These are phyloP conservation scores for Pseudomyrmex concolor DNA, from an alignment of 1,140 invertebrate species.

Conservation along the genomic window DNA sequence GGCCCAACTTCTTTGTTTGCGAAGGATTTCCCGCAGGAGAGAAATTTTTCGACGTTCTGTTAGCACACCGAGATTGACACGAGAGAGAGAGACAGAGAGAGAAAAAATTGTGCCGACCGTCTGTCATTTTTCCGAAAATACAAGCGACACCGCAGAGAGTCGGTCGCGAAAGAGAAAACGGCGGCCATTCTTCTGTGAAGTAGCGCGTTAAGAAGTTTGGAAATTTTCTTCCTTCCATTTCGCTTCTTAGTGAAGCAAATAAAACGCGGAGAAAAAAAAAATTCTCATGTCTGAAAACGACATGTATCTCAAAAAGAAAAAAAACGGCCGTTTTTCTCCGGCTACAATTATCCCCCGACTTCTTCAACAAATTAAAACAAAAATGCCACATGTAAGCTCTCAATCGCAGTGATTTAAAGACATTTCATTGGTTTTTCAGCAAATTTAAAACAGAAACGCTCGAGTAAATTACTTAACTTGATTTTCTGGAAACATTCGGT, in stretches of 20 bases:
- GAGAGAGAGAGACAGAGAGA: not conserved
- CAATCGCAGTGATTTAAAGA: too few species aligned
- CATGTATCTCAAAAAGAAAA: too few species aligned
- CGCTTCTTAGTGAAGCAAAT: not conserved
- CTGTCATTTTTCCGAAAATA: constrained; percentile 14
- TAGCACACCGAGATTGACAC: constrained; percentile 22
- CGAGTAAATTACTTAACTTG: too few species aligned
- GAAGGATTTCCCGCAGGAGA: constrained; percentile 51
- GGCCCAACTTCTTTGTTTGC: constrained; percentile 72
- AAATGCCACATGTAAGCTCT: not conserved
- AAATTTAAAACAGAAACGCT: too few species aligned
- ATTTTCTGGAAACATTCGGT: too few species aligned
- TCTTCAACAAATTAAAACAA: not conserved
- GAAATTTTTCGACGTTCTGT: constrained; percentile 9
- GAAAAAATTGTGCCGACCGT: not conserved
- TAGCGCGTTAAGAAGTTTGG: not conserved
- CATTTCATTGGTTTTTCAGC: too few species aligned
- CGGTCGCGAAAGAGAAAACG: not conserved
- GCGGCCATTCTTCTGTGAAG: not conserved
- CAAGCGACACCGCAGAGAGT: not conserved
- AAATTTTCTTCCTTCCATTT: not conserved
- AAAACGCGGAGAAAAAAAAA: not conserved
- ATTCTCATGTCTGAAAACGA: not conserved
- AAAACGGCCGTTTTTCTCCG: not conserved
- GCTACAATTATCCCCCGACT: not conserved